These are phyloP conservation scores for Dynastes maya DNA, from an alignment of 2,888 invertebrate genomes.

Conservation along the genomic window DNA sequence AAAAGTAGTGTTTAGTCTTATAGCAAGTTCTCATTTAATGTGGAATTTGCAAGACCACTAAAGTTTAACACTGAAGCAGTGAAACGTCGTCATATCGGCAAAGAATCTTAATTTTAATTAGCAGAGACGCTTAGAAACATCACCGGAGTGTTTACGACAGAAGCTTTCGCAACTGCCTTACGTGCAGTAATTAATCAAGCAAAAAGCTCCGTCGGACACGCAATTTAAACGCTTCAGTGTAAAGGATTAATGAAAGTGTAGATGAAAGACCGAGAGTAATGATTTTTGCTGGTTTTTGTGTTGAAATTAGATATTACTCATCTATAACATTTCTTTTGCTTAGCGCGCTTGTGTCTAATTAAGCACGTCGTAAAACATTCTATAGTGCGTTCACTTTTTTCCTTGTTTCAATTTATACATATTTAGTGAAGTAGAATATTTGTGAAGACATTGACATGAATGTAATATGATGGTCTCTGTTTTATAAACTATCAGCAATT, in stretches of 20 bases:
- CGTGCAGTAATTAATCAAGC: neutral
- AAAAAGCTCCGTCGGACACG: neutral
- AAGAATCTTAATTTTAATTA: slow-evolving; percentile 32
- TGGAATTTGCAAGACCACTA: neutral
- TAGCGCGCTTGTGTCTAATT: no score
- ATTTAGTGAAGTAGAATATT: no score
- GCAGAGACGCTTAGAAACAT: slow-evolving; percentile 2
- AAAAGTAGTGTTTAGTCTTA: no score
- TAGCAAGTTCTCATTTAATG: neutral
- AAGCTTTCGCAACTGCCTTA: neutral
- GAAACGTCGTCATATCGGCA: slow-evolving; percentile 9
- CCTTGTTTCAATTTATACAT: no score
- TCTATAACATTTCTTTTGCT: no score
- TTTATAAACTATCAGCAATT: no score
- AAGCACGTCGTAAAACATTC: no score
- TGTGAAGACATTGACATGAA: no score
- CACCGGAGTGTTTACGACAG: neutral
- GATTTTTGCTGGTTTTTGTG: no score
- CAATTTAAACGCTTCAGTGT: neutral
- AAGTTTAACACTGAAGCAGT: neutral
- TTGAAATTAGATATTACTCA: no score
- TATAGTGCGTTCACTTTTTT: no score
- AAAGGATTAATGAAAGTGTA: neutral
- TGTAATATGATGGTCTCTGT: no score
- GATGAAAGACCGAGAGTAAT: neutral